Base-by-base conservation (phyloP, 2,113 vertebrate genomes). In the Hypomesus transpacificus region DNA sequence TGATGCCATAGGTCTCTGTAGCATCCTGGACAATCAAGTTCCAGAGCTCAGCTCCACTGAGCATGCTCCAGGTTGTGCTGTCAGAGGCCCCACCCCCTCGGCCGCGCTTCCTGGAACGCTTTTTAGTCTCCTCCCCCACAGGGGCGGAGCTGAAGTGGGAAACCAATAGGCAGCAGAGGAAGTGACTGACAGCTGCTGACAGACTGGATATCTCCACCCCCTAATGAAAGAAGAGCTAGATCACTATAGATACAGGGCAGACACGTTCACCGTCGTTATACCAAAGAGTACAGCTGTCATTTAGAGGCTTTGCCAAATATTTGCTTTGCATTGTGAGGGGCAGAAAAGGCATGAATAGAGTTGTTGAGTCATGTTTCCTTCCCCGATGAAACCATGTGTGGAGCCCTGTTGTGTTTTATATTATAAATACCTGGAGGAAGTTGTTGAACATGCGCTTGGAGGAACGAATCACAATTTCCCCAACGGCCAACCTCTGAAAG, bases 141-240 rank as follows among this genome's bases (percentile, higher is more conserved):
- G 88, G 18, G 18, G 87, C 64, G 14, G 91, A 77, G 0, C 73
- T 87, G 77, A 91, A 89, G 81, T 92, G 88, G 24, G 90, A 87
- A 62, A 93, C 90, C 77, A 94, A 70, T n/a, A 94, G 83, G 81
- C 93, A 94, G 84, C 91, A 91, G 61, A 93, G 84, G 79, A 94
- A 94, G 76, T 94, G 93, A 83, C 92, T 93, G 67, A 91, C 76
- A 8, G 93, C 93, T 77, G 89, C 80, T 3, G 92, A 92, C 18
- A 94, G 78, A 69, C 84, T 89, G 0, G 91, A 85, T 57, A 91
- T 70, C 17, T 94, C 93, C 74, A 93, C 89, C 2, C 89, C 90
- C 93, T 92, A 71, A 39, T 58, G 52, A 73, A 20, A 85, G 61
- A 84, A 6, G 34, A 76, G 5, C 31, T 1, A 66, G 39, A 61